Evolutionary conservation across 2,113 vertebrate species (phyloP), one percentile per base, ranked within the genome.

Genomic region (Collichthys lucidus): DNA sequence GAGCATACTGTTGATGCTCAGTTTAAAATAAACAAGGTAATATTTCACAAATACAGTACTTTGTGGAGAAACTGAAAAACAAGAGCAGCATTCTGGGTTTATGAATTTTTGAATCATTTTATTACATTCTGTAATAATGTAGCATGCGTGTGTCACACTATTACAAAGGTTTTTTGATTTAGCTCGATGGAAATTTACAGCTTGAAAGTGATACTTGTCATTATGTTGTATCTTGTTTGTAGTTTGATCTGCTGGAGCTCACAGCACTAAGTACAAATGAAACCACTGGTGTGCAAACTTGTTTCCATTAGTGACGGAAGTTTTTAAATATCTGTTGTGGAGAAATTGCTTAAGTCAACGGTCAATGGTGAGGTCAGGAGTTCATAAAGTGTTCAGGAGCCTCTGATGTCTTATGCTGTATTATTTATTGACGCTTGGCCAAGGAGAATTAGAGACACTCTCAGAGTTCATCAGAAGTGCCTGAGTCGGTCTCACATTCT

Each of bases 11-110:
- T 0, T 0, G 90, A 97, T 11, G 55, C 64, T 16, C 85, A 74
- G 0, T 98, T 98, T 92, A 72, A 66, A 78, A 31, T 91, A 5
- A 92, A 82, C 15, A 93, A 91, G 92, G 93, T 93, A 86, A 85
- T 3, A 5, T 2, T n/a, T 40, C 3, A 40, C 35, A 53, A 29
- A 14, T 14, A 55, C 53, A 57, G 22, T 46, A 26, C 2, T 3
- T 20, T 16, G n/a, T 15, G 26, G 19, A 68, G 26, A 66, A 22
- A 16, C 7, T 9, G 15, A 42, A 17, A 16, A 50, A 3, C 73
- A 20, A 14, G 53, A 35, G 29, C 31, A 22, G 20, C 20, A 42
- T 1, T 55, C 66, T 17, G 19, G 22, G 11, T 15, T 65, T 5
- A 12, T 11, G 16, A 56, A 16, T 20, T 29, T 3, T 31, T 66